phyloP scores from a whole-genome alignment of 2,113 vertebrate species.

The Leptosomus discolor region DNA sequence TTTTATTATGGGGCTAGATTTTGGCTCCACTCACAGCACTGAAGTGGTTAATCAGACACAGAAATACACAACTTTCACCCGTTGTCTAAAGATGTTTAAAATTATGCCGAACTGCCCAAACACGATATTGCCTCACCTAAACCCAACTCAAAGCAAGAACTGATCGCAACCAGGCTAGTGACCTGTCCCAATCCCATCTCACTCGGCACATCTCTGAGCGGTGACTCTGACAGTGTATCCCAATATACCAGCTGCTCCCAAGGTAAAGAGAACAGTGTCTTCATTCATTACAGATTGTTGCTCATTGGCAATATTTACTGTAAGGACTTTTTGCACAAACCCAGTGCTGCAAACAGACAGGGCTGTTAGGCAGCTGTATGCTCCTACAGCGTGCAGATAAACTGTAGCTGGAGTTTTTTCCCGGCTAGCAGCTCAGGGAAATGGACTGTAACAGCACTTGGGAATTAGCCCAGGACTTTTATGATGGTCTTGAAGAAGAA shows the following conservation, averaged over 20 bases:
- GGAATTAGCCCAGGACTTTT: not conserved
- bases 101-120: not conserved
- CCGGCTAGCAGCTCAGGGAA: not conserved
- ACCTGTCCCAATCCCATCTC: not conserved
- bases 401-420: not conserved
- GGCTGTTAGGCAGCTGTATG: not conserved
- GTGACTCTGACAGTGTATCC: not conserved
- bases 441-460: not conserved
- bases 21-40: not conserved
- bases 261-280: not conserved
- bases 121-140: rapidly evolving
- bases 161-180: not conserved
- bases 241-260: not conserved
- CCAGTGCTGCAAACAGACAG: not conserved
- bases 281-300: not conserved
- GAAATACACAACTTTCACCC: not conserved
- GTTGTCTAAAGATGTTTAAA: not conserved
- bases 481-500: not conserved
- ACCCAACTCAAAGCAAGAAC: not conserved
- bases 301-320: not conserved
- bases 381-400: not conserved
- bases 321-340: not conserved
- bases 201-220: not conserved
- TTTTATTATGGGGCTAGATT: not conserved
- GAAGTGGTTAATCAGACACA: not conserved